Base-by-base conservation (phyloP, 2,113 vertebrate genomes). In the Muntiacus reevesi region DNA sequence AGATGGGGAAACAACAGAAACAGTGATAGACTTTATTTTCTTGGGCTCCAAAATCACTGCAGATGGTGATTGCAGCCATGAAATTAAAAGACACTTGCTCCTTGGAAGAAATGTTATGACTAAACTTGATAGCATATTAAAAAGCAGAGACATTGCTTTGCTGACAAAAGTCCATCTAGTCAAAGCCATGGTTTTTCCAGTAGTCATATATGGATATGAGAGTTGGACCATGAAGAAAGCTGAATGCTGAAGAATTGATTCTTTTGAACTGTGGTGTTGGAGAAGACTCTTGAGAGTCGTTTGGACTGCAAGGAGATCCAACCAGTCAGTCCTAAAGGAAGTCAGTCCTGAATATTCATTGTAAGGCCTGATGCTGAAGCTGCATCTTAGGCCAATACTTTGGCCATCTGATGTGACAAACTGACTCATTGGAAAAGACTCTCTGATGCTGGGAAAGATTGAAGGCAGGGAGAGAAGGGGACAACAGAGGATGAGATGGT, bases 191-290 rank as follows among this genome's bases (percentile, higher is more conserved):
- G 17, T 36, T 71, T 71, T 71, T 71, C 64, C n/a, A 36, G 10
- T 71, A 21, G 64, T 36, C 64, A 71, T 21, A n/a, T 36, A 36
- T 71, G 8, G 17, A 71, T 36, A n/a, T 71, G 17, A 71, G 64
- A 36, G 9, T 1, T 71, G 9, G 64, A 71, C 64, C 64, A 71
- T 36, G 36, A 67, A 67, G 64, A 36, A 36, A 36, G 17, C 64
- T 11, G 2, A 67, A n/a, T 1, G 0, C 4, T 36, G 4, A 67
- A 36, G 9, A 67, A 36, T 4, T 67, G 19, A 67, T 67, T 2
- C 33, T 36, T 36, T 36, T 36, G n/a, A 36, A 36, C 33, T 21
- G n/a, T 67, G n/a, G 64, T 67, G 33, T 36, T 67, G n/a, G 9
- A 67, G 17, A 36, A 67, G 64, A 21, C 64, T 21, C 64, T 71